Evolutionary conservation across 2,888 invertebrate species (phyloP).

Genomic region (Lepas anatifera): DNA sequence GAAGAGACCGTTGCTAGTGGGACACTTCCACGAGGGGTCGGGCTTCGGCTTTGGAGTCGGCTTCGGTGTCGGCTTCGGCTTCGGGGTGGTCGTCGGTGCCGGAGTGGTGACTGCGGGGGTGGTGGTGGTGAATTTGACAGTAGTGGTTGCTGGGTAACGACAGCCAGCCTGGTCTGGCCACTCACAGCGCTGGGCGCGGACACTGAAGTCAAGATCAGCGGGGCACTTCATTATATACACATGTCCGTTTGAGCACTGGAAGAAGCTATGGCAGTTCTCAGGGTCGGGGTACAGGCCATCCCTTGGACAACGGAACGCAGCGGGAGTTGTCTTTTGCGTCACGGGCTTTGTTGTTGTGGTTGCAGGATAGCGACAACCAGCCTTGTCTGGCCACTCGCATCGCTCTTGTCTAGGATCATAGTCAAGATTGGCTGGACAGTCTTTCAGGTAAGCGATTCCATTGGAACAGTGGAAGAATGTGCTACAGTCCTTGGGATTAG

Average conservation of each 20-base stretch:
- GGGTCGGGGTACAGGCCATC: no score
- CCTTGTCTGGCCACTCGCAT: not conserved
- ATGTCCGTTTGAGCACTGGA: not conserved
- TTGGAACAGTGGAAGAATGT: no score
- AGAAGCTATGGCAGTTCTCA: slow-evolving; percentile 17
- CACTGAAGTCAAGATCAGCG: not conserved
- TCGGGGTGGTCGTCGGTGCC: not conserved
- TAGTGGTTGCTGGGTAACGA: no score
- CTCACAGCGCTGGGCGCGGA: not conserved
- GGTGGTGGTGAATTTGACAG: not conserved
- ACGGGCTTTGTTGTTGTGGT: no score
- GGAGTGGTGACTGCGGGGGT: not conserved
- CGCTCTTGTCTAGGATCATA: not conserved
- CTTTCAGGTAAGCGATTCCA: not conserved
- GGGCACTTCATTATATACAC: not conserved
- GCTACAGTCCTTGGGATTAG: no score
- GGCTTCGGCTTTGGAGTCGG: not conserved
- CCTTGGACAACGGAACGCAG: no score
- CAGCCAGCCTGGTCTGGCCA: not conserved
- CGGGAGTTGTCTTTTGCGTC: no score
- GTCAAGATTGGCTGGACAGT: not conserved
- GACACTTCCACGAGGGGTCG: not conserved
- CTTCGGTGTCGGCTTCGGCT: not conserved
- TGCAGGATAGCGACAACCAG: no score
- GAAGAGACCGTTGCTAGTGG: slow-evolving; percentile 19